Evolutionary conservation across 1,140 invertebrate species (phyloP), one percentile per base, ranked within the genome.

Genomic region (Carcinoscorpius rotundicauda): DNA sequence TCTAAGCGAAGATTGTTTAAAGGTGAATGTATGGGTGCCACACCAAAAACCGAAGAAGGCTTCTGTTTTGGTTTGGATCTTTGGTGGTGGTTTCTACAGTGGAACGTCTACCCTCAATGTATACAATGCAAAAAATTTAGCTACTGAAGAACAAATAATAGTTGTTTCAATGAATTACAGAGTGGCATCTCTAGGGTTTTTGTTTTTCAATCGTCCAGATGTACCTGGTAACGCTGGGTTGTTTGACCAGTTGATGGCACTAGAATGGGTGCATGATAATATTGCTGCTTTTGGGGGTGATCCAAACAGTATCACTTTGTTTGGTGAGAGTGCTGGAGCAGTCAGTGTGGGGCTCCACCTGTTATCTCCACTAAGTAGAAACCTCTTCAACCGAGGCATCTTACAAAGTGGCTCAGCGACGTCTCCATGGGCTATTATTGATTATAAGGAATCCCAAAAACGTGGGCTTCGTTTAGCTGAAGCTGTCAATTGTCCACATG

Each of bases 21-120:
- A 95, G 76, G 82, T 98, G 63, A 97, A 94, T 77, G 89, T 98
- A 3, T 85, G 81, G 81, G 76, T 85, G 67, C 93, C 93, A 2
- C 81, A 85, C 73, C 76, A 72, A 29, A 65, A 74, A 60, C 76
- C 77, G 48, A 74, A 67, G 29, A 29, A 29, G 29, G 86, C 90
- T 65, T 87, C 93, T 11, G 93, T 97, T 11, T 86, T 97, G 85
- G 84, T 97, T 51, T 98, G 94, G 94, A 88, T 98, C 67, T 98
- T 92, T 76, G 95, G 95, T 52, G 95, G 95, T 52, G 93, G 93
- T 3, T 98, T 97, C 78, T 95, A 93, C 76, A 93, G 88, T 55
- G 93, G 95, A 48, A 90, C 89, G 5, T 87, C 89, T 29, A 95
- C 92, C 48, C 80, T 98, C 68, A 93, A 97, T 76, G 85, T 98